These are phyloP conservation scores for Lytechinus variegatus DNA, from an alignment of 35 echinoderm and acorn worm species.

Conservation along the genomic window DNA sequence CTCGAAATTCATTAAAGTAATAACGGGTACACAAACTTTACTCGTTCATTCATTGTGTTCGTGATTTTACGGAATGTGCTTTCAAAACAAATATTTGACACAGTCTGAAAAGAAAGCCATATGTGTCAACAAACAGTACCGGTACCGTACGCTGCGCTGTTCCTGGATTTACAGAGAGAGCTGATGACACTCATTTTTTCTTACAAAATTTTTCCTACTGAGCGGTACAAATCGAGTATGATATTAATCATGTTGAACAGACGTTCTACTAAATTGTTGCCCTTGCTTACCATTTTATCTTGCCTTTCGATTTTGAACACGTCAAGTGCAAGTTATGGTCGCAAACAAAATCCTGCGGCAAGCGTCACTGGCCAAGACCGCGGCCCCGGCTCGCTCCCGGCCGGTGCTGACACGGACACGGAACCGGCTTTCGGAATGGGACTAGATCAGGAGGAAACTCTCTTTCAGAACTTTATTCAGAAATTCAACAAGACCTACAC, in stretches of 20 bases:
- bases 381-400: too few relatives aligned
- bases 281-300: background rate
- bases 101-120: too few relatives aligned
- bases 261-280: background rate
- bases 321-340: background rate
- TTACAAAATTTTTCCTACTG: background rate
- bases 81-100: too few relatives aligned
- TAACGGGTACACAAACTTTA: too few relatives aligned
- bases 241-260: background rate
- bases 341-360: background rate
- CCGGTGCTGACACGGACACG: background rate
- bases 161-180: too few relatives aligned
- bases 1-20: too few relatives aligned
- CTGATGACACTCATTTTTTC: too few relatives aligned
- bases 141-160: too few relatives aligned
- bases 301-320: background rate
- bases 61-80: too few relatives aligned
- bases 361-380: too few relatives aligned
- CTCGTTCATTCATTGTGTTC: too few relatives aligned
- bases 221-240: background rate
- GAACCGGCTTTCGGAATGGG: background rate
- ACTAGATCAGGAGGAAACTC: background rate
- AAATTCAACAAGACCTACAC: slow-evolving; percentile 63
- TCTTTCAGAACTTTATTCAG: slow-evolving; percentile 62
- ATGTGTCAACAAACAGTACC: background rate